Evolutionary conservation across 2,113 vertebrate genomes (phyloP).

Genomic region (Aldabrachelys gigantea): DNA sequence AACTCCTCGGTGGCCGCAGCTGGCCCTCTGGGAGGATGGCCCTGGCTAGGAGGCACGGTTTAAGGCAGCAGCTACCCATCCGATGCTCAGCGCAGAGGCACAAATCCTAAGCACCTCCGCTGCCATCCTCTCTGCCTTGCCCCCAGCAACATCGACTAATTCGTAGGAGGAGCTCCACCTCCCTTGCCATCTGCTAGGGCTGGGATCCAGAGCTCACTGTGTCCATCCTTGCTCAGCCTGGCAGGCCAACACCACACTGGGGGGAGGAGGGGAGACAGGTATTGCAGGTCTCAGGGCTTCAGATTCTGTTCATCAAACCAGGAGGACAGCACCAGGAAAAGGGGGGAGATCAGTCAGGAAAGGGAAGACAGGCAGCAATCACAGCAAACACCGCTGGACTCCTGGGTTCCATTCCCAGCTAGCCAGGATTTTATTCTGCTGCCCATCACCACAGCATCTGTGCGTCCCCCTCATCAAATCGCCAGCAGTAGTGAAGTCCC

Average conservation of each 20-base stretch:
- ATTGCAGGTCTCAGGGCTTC: neutral
- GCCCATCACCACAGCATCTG: neutral
- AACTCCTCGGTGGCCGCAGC: neutral
- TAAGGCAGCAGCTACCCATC: neutral
- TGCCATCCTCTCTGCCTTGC: neutral
- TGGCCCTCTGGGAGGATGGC: rapidly evolving
- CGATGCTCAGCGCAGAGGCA: neutral
- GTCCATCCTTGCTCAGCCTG: neutral
- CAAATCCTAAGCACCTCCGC: neutral
- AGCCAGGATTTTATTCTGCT: neutral
- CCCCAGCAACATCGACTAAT: neutral
- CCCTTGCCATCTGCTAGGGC: neutral
- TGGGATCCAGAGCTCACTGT: neutral
- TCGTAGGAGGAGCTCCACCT: neutral
- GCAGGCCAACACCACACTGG: neutral
- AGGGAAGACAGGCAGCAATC: neutral
- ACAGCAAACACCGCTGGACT: neutral
- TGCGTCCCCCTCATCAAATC: neutral
- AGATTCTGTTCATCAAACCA: neutral
- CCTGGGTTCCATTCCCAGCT: neutral
- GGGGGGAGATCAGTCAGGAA: neutral
- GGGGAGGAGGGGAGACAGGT: neutral
- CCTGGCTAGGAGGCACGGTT: neutral
- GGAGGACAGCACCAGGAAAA: neutral
- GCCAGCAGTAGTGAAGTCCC: neutral